These are phyloP conservation scores for Melanotaenia duboulayi DNA, from an alignment of 2,113 vertebrate genomes.

Conservation along the genomic window DNA sequence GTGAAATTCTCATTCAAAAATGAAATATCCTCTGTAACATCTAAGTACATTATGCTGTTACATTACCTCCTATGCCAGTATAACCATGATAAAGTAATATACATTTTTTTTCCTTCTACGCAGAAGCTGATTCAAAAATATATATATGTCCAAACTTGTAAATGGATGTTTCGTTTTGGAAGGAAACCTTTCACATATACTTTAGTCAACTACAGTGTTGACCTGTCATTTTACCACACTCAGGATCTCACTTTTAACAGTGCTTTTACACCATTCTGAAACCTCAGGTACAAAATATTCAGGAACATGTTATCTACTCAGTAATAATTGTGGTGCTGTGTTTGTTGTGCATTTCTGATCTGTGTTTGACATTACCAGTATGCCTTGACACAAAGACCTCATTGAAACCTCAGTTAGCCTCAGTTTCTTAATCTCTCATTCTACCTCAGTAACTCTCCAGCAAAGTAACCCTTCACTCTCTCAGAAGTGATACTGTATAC, in stretches of 20 bases:
- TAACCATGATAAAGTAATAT: slow-evolving; percentile 1
- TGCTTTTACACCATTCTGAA: slow-evolving; percentile 73
- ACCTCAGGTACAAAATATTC: slow-evolving; percentile 81
- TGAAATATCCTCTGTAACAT: slow-evolving; percentile 38
- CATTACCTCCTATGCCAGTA: background rate
- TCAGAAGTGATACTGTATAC: slow-evolving; percentile 42
- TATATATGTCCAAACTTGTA: slow-evolving; percentile 32
- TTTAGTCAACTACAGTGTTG: slow-evolving; percentile 58
- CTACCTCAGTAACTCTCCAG: slow-evolving; percentile 75
- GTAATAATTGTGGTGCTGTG: slow-evolving; percentile 75
- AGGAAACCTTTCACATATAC: slow-evolving; percentile 48
- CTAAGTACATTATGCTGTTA: background rate
- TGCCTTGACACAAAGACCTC: slow-evolving; percentile 79
- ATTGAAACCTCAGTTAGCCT: slow-evolving; percentile 75
- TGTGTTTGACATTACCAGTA: slow-evolving; percentile 78
- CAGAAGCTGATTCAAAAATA: slow-evolving; percentile 26
- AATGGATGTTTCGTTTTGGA: slow-evolving; percentile 59
- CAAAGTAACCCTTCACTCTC: slow-evolving; percentile 52
- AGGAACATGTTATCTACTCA: slow-evolving; percentile 76
- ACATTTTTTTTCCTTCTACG: slow-evolving; percentile 13
- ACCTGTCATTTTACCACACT: slow-evolving; percentile 69
- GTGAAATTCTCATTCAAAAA: slow-evolving; percentile 55
- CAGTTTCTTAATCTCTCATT: slow-evolving; percentile 72
- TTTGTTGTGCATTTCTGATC: slow-evolving; percentile 76
- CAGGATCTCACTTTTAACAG: slow-evolving; percentile 74